These are phyloP conservation scores for Ptilonorhynchus violaceus DNA, from an alignment of 2,113 vertebrate genomes.

Conservation along the genomic window DNA sequence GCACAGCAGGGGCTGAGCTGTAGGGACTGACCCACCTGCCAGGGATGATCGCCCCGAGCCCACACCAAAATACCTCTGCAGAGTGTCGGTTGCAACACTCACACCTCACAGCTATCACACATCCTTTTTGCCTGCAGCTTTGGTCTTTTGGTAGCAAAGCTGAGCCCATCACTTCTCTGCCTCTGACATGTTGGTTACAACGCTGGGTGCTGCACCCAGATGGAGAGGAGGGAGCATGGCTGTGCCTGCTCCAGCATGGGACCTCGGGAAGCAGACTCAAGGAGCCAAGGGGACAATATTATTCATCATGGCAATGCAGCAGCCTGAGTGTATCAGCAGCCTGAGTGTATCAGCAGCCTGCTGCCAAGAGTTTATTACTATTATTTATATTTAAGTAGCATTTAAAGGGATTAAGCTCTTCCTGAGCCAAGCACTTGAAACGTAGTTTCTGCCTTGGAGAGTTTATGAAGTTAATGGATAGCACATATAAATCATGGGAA, in stretches of 20 bases:
- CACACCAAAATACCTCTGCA: neutral
- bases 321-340: neutral
- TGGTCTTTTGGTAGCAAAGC: neutral
- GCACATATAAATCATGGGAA: neutral
- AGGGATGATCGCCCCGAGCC: accelerated
- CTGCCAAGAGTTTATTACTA: neutral
- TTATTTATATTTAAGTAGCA: neutral
- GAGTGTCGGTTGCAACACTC: no score
- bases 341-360: neutral
- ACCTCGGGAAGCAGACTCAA: neutral
- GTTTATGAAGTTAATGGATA: neutral
- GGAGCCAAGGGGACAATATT: neutral
- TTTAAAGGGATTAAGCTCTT: neutral
- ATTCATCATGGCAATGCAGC: neutral
- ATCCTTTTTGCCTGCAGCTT: neutral
- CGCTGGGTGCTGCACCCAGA: accelerated
- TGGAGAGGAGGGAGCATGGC: accelerated
- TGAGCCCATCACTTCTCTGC: neutral
- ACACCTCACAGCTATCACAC: neutral
- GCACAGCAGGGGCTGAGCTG: neutral
- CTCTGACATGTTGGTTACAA: accelerated
- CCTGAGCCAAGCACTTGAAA: neutral
- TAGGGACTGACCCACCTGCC: neutral
- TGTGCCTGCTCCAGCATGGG: neutral
- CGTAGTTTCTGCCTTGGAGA: neutral